phyloP scores from a whole-genome alignment of 2,797 vertebrate genomes.

The Margarornis squamiger region DNA sequence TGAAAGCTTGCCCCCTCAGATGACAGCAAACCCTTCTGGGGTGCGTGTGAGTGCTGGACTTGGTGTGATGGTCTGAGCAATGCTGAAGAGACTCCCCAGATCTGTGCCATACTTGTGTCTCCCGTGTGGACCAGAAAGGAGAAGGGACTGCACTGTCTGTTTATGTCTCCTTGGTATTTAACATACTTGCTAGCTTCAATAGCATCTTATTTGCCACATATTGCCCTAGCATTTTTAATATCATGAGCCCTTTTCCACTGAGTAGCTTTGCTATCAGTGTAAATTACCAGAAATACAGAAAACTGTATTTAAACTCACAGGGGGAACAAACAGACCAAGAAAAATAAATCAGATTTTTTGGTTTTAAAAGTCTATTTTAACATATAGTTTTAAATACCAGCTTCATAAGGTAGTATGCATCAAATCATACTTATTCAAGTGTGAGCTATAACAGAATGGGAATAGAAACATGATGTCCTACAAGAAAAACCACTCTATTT shows the following conservation, averaged over 20 bases:
- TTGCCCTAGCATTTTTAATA: not conserved
- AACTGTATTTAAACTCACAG: not conserved
- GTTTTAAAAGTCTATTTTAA: not conserved
- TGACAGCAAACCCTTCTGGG: not conserved
- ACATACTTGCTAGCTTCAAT: not conserved
- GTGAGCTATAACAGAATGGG: not conserved
- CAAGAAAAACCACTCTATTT: not conserved
- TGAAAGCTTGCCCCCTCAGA: not conserved
- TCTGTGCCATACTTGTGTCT: not conserved
- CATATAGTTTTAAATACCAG: not conserved
- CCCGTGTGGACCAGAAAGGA: not conserved
- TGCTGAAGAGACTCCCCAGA: not conserved
- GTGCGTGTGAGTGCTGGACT: accelerated
- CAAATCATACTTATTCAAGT: not conserved
- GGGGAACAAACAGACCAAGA: not conserved
- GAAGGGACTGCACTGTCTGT: not conserved
- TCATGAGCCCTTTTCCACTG: not conserved
- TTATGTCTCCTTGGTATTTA: not conserved
- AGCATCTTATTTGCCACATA: not conserved
- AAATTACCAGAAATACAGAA: not conserved
- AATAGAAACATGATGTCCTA: not conserved
- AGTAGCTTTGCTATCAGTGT: not conserved
- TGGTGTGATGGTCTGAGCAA: not conserved
- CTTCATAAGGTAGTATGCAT: not conserved
- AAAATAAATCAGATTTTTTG: not conserved